Evolutionary conservation across 1,140 invertebrate species (phyloP).

Genomic region (Heliothis subflexa): DNA sequence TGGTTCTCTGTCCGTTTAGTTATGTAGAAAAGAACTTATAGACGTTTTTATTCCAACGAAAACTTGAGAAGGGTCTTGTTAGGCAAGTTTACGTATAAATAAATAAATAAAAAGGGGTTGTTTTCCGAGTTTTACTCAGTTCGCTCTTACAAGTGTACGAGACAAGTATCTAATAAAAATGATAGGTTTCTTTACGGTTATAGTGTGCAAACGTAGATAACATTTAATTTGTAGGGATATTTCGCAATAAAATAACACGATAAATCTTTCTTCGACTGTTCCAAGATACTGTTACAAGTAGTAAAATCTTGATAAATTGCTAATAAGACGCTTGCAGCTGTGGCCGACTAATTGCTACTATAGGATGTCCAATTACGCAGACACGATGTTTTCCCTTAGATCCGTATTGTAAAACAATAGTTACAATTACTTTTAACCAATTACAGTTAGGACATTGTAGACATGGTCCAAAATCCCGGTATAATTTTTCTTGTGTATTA

Average conservation of each 20-base stretch:
- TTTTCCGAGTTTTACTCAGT: background rate
- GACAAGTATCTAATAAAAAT: slow-evolving; percentile 14
- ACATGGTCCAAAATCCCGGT: no score
- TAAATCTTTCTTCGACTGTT: slow-evolving; percentile 66
- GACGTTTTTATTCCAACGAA: no score
- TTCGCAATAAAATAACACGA: background rate
- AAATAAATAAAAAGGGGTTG: slow-evolving; percentile 1
- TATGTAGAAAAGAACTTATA: background rate
- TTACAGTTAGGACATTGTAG: no score
- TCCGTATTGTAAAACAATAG: no score
- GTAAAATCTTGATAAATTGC: no score
- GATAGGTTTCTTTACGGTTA: background rate
- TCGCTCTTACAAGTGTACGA: background rate
- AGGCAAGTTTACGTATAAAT: background rate
- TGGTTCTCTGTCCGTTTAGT: no score
- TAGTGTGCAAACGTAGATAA: background rate
- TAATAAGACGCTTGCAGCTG: no score
- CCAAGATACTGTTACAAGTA: slow-evolving; percentile 94
- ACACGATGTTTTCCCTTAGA: no score
- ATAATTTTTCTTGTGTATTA: background rate
- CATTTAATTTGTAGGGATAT: background rate
- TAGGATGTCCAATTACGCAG: no score
- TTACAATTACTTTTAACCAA: no score
- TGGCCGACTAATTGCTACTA: no score
- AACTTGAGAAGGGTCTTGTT: background rate